Conservation (phyloP, 2,113 vertebrate genomes). For the Lates calcarifer region DNA sequence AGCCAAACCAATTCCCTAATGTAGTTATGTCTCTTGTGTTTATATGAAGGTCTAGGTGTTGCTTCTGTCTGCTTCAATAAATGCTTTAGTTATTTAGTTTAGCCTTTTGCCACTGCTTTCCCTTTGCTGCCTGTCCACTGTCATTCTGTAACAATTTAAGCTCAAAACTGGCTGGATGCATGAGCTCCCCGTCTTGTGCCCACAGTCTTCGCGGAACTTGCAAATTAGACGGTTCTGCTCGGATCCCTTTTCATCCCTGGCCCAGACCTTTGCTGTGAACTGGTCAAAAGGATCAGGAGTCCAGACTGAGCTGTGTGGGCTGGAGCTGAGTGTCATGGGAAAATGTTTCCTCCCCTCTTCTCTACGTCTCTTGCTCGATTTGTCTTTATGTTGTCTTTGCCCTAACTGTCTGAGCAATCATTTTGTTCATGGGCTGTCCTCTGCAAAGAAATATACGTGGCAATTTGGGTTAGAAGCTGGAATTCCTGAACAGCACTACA, state of each 20-base stretch:
- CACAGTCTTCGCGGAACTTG: conserved; percentile 68
- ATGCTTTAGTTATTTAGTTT: neutral
- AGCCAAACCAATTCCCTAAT: conserved; percentile 9
- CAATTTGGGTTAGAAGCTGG: neutral
- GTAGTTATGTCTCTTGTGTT: conserved; percentile 13
- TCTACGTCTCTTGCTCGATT: conserved; percentile 31
- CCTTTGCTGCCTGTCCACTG: conserved; percentile 20
- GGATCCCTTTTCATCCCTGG: conserved; percentile 70
- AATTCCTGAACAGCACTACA: neutral
- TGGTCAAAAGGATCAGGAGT: conserved; percentile 72
- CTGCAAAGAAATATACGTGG: conserved; percentile 29
- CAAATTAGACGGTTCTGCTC: conserved; percentile 78
- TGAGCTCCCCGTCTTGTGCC: conserved; percentile 40
- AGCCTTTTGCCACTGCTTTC: conserved; percentile 16
- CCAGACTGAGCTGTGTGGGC: conserved; percentile 69
- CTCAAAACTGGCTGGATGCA: conserved; percentile 46
- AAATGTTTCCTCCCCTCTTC: conserved; percentile 55
- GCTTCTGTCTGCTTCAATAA: conserved; percentile 39
- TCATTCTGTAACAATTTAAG: conserved; percentile 52
- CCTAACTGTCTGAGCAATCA: conserved; percentile 11
- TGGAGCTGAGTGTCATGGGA: conserved; percentile 76
- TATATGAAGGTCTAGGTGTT: conserved; percentile 11
- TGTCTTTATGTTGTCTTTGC: conserved; percentile 23
- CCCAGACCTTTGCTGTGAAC: conserved; percentile 71
- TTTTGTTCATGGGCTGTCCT: neutral